Evolutionary conservation across 2,888 invertebrate species (phyloP), one percentile per base, ranked within the genome.

Genomic region (Entomobrya multifasciata): DNA sequence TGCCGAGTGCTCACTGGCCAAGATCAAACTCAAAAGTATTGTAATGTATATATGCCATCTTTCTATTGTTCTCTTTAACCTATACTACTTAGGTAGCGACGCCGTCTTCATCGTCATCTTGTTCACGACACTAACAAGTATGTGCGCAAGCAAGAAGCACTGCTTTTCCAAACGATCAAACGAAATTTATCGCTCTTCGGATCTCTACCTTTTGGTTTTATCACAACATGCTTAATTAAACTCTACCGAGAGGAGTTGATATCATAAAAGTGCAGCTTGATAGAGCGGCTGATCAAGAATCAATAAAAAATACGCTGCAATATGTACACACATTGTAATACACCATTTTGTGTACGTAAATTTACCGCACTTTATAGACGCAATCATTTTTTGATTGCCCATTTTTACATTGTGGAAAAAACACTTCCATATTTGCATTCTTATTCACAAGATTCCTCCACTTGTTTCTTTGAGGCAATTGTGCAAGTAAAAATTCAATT

Each of bases 401-500:
- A 65, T 65, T 65, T 65, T 36, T 65, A 36, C 17, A 15, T 36
- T 27, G 62, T 1, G 27, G 10, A 25, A 57, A 55, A 55, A n/a
- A 1, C 47, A n/a, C n/a, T 8, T 47, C 3, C 13, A 47, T 47
- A 47, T 57, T 22, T 57, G 10, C 57, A 55, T 55, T n/a, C n/a
- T n/a, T n/a, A n/a, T n/a, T n/a, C n/a, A 47, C n/a, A n/a, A 5
- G 17, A 57, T 22, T 22, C 55, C 27, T n/a, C n/a, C 8, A 67
- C 41, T 41, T 67, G 25, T 15, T 44, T 17, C 30, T 67, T n/a
- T 17, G 36, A 8, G 20, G 20, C 25, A 77, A 77, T 57, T 70
- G 44, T 47, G 47, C 20, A 22, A 17, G 17, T 47, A 44, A 70
- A 70, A 44, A 77, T 77, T 77, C 76, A 77, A 77, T 77, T 77